A percentile compares a stretch with the other conserved stretches of the same genome.
Evolutionary conservation across 2,888 invertebrate genomes (phyloP).

Genomic region (Notocelia uddmanniana): DNA sequence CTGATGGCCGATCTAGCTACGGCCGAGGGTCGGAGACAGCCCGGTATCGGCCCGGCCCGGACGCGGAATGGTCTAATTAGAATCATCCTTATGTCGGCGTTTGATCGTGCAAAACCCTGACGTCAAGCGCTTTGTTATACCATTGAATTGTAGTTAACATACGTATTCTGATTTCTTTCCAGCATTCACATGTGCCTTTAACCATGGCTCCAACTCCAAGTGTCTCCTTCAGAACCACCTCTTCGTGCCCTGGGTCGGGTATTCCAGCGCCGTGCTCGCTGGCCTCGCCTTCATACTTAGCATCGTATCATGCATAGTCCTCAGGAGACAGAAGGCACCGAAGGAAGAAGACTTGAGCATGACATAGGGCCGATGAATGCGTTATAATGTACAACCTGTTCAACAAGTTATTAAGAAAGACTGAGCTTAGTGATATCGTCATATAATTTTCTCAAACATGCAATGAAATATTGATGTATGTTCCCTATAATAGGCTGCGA

Average conservation of each 20-base stretch:
- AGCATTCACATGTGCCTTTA: constrained; percentile 27
- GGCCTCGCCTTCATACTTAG: constrained; percentile 14
- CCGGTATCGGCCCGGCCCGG: too few species aligned
- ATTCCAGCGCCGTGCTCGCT: constrained; percentile 30
- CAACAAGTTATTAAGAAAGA: background rate
- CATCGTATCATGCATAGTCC: background rate
- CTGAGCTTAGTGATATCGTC: background rate
- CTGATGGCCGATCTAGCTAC: too few species aligned
- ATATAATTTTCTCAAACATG: too few species aligned
- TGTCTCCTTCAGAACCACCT: constrained; percentile 23
- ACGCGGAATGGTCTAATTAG: too few species aligned
- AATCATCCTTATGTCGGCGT: too few species aligned
- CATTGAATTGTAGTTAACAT: too few species aligned
- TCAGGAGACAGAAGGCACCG: constrained; percentile 4
- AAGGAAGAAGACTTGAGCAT: constrained; percentile 5
- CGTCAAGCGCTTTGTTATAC: too few species aligned
- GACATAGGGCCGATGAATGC: background rate
- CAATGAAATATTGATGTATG: too few species aligned
- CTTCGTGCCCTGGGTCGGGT: constrained; percentile 28
- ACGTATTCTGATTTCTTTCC: too few species aligned
- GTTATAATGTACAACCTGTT: background rate
- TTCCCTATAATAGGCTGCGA: too few species aligned
- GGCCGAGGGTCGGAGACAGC: too few species aligned
- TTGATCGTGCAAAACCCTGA: too few species aligned
- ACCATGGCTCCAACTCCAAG: constrained; percentile 7